A percentile compares a stretch with the other conserved stretches of the same genome.
phyloP scores from a whole-genome alignment of 2,113 vertebrate genomes.

The rabbit (Oryctolagus cuniculus) region DNA sequence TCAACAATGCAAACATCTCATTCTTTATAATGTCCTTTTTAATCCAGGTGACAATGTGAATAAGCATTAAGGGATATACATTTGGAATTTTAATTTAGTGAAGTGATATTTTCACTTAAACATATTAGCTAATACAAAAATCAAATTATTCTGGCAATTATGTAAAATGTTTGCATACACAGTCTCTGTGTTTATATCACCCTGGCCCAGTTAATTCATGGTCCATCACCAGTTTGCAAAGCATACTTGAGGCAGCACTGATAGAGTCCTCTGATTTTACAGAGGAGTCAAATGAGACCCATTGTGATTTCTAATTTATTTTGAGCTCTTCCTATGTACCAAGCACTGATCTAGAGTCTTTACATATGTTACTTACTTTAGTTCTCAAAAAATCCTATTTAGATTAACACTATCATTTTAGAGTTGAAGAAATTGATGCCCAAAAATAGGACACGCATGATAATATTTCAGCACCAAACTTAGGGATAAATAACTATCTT shows the following conservation, averaged over 20 bases:
- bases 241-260: not conserved
- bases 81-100: conserved; percentile 60
- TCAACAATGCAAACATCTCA: conserved; percentile 6
- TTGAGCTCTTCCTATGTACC: not conserved
- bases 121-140: not conserved
- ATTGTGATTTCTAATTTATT: not conserved
- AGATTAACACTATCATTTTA: not conserved
- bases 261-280: not conserved
- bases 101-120: conserved; percentile 22
- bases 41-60: conserved; percentile 48
- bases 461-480: not conserved
- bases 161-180: not conserved
- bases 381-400: not conserved
- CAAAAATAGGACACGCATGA: not conserved
- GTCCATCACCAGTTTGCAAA: not conserved
- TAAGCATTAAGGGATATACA: not conserved
- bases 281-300: not conserved
- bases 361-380: not conserved
- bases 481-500: not conserved
- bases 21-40: not conserved
- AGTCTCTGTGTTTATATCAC: not conserved
- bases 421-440: not conserved
- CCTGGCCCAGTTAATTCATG: not conserved
- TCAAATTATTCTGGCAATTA: not conserved
- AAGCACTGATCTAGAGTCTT: not conserved